These are phyloP conservation scores for Ptilorrhoa leucosticta DNA, from an alignment of 2,113 vertebrate genomes.

Conservation along the genomic window DNA sequence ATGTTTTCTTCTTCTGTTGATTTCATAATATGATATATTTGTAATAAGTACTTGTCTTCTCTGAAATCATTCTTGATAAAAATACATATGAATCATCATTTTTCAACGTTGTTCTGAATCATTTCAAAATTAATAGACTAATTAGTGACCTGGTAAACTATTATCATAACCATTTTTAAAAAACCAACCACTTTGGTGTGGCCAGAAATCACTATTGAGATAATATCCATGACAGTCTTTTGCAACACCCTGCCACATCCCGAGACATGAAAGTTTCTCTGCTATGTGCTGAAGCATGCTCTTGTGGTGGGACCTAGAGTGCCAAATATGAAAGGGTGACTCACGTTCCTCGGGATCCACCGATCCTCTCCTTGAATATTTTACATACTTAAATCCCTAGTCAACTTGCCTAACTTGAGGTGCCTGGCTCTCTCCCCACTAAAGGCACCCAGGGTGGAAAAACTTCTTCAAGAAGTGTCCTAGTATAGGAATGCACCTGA, in stretches of 20 bases:
- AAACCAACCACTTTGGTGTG: slow-evolving; percentile 52
- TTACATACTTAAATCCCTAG: slow-evolving; percentile 39
- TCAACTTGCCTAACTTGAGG: not conserved
- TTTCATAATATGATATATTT: not conserved
- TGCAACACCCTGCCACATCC: slow-evolving; percentile 43
- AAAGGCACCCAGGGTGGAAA: not conserved
- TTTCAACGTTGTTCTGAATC: slow-evolving; percentile 56
- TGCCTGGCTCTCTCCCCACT: not conserved
- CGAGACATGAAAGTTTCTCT: slow-evolving; percentile 42
- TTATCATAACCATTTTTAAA: slow-evolving; percentile 50
- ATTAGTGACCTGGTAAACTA: slow-evolving; percentile 56
- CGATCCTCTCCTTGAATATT: not conserved
- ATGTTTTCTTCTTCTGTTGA: not conserved
- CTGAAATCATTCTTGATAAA: slow-evolving; percentile 38
- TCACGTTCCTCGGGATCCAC: not conserved
- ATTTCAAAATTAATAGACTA: slow-evolving; percentile 65
- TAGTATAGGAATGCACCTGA: not conserved
- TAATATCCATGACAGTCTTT: slow-evolving; percentile 39
- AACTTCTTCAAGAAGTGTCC: not conserved
- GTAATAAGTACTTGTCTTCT: not conserved
- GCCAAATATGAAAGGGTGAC: slow-evolving; percentile 26
- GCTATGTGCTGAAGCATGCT: slow-evolving; percentile 57
- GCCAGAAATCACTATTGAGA: slow-evolving; percentile 28
- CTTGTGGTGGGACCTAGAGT: slow-evolving; percentile 24
- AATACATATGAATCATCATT: slow-evolving; percentile 58